phyloP scores from a whole-genome alignment of 2,113 vertebrate species.

The Telmatochromis bifrenatus region DNA sequence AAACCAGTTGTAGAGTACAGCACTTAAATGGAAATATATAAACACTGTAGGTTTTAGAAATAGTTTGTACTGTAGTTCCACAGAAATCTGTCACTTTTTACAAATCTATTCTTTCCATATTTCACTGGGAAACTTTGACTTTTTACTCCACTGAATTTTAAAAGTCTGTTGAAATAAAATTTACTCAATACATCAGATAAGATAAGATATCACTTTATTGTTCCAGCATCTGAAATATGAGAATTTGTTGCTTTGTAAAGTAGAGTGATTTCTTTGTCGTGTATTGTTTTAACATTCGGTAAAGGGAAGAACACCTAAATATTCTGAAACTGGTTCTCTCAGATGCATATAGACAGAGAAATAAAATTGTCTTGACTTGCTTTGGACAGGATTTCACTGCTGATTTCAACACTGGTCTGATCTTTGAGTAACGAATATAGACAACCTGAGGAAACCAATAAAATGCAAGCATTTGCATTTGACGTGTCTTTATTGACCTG shows the following conservation, averaged over 20 bases:
- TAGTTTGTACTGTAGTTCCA: not conserved
- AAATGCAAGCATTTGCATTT: not conserved
- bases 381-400: not conserved
- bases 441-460: not conserved
- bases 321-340: not conserved
- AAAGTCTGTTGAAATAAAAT: not conserved
- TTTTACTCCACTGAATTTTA: not conserved
- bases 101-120: not conserved
- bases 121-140: not conserved
- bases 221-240: not conserved
- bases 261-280: not conserved
- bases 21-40: fast-evolving
- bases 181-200: not conserved
- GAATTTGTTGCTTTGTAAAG: not conserved
- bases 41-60: not conserved
- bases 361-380: not conserved
- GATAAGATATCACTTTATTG: not conserved
- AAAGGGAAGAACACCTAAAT: not conserved
- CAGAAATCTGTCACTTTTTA: not conserved
- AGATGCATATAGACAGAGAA: not conserved
- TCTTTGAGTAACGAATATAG: not conserved
- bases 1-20: not conserved
- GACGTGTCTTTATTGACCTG: not conserved
- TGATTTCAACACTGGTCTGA: not conserved
- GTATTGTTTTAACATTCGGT: not conserved